phyloP scores from a whole-genome alignment of 2,888 invertebrate genomes.

The Cephus pulcher region DNA sequence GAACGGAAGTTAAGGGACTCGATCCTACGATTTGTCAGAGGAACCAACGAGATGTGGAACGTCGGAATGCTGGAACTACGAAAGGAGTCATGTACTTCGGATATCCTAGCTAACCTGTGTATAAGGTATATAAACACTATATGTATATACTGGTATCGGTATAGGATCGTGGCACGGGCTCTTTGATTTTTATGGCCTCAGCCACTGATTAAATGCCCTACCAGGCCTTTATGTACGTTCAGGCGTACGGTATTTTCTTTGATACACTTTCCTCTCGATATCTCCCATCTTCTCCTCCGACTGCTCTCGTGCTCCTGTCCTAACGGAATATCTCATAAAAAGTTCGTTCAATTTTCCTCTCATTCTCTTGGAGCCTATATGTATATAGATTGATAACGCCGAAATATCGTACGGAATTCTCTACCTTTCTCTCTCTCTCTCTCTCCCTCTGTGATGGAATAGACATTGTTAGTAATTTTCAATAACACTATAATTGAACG shows the following conservation, averaged over 20 bases:
- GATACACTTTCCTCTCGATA: conserved; percentile 6
- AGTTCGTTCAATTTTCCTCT: conserved; percentile 1
- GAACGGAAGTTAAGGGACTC: background rate
- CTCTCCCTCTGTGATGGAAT: background rate
- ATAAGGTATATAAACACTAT: background rate
- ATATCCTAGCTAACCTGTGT: background rate
- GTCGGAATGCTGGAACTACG: background rate
- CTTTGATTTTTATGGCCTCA: conserved; percentile 14
- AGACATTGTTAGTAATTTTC: background rate
- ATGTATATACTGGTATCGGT: background rate
- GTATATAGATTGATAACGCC: background rate
- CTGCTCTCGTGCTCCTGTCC: background rate
- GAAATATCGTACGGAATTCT: background rate
- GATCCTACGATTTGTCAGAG: background rate
- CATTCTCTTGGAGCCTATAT: background rate
- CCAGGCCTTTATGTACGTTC: background rate
- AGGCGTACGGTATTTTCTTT: conserved; percentile 4
- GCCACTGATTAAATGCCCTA: conserved; percentile 8
- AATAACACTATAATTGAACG: background rate
- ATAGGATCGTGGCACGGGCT: conserved; percentile 8
- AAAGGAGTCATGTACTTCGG: background rate
- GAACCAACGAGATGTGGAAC: background rate
- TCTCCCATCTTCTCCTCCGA: background rate
- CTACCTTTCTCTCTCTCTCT: background rate
- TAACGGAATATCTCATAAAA: background rate